Evolutionary conservation across 37 sponge, comb jelly and placozoan species (phyloP).

Genomic region (Beroe forskalii): DNA sequence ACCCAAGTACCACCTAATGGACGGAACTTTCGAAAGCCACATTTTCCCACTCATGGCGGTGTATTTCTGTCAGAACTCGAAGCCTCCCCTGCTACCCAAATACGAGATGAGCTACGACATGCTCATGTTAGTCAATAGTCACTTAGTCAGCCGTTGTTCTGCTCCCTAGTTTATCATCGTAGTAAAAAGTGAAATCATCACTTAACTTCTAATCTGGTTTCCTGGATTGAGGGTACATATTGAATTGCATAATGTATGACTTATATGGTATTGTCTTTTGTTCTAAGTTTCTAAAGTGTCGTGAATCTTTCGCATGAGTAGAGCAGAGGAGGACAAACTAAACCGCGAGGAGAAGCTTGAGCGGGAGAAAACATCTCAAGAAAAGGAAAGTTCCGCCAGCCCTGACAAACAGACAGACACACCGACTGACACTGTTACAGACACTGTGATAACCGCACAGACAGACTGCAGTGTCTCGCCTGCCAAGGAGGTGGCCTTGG

Average conservation of each 20-base stretch:
- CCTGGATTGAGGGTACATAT: no score
- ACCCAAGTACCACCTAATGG: no score
- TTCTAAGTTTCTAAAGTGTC: no score
- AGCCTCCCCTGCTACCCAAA: conserved; percentile 48
- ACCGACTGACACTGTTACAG: background rate
- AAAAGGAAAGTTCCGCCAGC: background rate
- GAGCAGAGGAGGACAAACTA: conserved; percentile 4
- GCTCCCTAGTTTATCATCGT: no score
- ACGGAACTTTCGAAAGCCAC: conserved; percentile 37
- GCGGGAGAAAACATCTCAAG: background rate
- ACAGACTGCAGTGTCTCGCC: background rate
- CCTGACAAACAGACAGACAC: background rate
- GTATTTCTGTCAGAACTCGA: conserved; percentile 19
- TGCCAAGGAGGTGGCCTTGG: background rate
- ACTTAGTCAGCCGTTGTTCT: no score
- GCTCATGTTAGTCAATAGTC: conserved; percentile 33
- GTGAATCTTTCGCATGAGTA: conserved; percentile 25
- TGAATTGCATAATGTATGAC: no score
- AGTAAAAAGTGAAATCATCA: no score
- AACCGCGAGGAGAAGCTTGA: background rate
- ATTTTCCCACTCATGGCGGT: conserved; percentile 11
- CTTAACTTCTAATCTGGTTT: no score
- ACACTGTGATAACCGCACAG: background rate
- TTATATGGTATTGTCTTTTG: no score
- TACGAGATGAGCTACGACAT: background rate